Evolutionary conservation across 2,113 vertebrate genomes (phyloP).

Genomic region (Alligator mississippiensis): DNA sequence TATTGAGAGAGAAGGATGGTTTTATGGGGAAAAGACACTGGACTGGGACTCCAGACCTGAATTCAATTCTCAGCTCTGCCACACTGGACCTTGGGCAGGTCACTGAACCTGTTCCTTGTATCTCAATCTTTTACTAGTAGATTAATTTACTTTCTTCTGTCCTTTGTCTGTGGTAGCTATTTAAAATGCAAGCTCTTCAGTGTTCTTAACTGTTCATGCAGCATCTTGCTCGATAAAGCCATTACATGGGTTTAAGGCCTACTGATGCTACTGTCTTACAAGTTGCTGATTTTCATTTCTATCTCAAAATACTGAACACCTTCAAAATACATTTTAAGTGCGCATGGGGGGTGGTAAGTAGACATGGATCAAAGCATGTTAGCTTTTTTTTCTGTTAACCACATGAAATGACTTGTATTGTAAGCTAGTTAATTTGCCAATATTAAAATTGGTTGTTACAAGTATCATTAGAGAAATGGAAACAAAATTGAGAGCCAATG

Average conservation of each 20-base stretch:
- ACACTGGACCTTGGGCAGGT: background rate
- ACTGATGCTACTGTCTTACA: background rate
- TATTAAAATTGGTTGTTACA: no score
- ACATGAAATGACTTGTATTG: no score
- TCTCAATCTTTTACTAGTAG: background rate
- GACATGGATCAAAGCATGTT: no score
- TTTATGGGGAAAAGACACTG: background rate
- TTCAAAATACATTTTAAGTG: no score
- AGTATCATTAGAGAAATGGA: no score
- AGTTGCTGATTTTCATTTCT: no score
- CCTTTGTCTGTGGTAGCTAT: background rate
- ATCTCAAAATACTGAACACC: no score
- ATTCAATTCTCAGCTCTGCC: background rate
- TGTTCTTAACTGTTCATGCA: background rate
- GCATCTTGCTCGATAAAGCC: background rate
- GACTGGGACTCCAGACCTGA: background rate
- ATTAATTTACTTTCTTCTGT: background rate
- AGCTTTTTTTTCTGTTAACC: no score
- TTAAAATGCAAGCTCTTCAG: background rate
- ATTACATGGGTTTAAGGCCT: background rate
- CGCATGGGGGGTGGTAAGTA: no score
- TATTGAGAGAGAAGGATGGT: background rate
- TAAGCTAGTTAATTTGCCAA: no score
- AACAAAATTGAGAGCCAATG: no score
- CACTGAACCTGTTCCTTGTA: background rate